Evolutionary conservation across 1,140 invertebrate species (phyloP).

Genomic region (Caenorhabditis tropicalis): DNA sequence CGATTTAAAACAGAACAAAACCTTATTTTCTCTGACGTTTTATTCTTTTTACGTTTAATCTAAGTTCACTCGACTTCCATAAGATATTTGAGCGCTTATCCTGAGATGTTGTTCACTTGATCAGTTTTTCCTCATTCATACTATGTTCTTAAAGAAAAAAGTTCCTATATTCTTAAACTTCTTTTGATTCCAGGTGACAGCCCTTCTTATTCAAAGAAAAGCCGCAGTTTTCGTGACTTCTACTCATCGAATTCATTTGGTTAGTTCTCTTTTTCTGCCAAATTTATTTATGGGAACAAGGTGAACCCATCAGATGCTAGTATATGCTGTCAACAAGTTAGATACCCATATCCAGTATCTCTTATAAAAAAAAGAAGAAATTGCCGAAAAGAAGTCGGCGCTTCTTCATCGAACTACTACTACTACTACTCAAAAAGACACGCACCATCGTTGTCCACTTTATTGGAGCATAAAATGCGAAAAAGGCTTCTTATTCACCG

Average conservation of each 20-base stretch:
- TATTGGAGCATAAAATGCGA: constrained; percentile 42
- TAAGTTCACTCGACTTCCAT: too few relatives aligned
- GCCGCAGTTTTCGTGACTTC: not conserved
- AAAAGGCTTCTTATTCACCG: constrained; percentile 40
- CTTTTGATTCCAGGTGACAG: constrained; percentile 3
- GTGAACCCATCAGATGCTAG: too few relatives aligned
- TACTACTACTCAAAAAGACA: constrained; percentile 11
- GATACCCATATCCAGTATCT: constrained; percentile 8
- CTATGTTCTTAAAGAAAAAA: too few relatives aligned
- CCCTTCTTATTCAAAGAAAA: constrained; percentile 24
- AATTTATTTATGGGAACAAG: too few relatives aligned
- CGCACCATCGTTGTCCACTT: constrained; percentile 41
- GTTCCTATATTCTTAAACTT: too few relatives aligned
- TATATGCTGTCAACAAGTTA: constrained; percentile 40
- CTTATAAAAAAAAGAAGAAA: not conserved
- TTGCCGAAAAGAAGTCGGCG: not conserved
- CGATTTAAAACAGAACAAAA: too few relatives aligned
- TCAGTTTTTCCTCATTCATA: too few relatives aligned
- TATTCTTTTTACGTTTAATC: too few relatives aligned
- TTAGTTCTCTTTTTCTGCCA: not conserved
- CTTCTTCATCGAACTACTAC: constrained; percentile 18
- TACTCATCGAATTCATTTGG: constrained; percentile 11
- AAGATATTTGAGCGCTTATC: too few relatives aligned
- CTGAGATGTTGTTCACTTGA: too few relatives aligned
- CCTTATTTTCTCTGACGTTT: too few relatives aligned